phyloP scores from a whole-genome alignment of 2,797 vertebrate genomes.

The Cirrhinus molitorella region DNA sequence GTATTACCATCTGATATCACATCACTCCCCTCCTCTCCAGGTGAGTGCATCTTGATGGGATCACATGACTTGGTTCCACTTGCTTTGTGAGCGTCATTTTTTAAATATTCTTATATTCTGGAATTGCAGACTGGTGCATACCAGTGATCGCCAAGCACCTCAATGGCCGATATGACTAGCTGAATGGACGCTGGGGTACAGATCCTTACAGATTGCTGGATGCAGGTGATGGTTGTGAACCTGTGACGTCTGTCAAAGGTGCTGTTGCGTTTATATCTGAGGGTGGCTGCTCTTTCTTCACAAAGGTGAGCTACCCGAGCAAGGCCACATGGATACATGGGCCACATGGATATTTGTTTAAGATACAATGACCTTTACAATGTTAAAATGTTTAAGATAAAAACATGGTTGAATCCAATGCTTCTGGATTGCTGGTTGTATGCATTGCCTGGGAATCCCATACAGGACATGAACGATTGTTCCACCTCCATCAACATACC shows the following conservation, averaged over 20 bases:
- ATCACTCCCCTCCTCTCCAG: constrained; percentile 75
- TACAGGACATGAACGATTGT: constrained; percentile 84
- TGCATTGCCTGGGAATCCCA: constrained; percentile 68
- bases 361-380: not conserved
- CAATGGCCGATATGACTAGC: constrained; percentile 81
- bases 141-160: constrained; percentile 77
- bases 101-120: not conserved
- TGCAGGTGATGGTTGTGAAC: constrained; percentile 75
- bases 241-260: constrained; percentile 58
- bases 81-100: not conserved
- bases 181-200: constrained; percentile 67
- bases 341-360: not conserved
- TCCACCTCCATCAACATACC: constrained; percentile 68
- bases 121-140: constrained; percentile 72
- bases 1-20: too few relatives aligned
- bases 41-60: constrained; percentile 57
- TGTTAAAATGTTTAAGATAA: constrained; percentile 69
- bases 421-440: constrained; percentile 79
- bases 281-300: constrained; percentile 80
- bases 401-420: constrained; percentile 78
- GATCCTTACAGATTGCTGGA: constrained; percentile 67
- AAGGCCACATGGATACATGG: too few relatives aligned
- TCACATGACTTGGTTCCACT: not conserved
- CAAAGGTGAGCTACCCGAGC: constrained; percentile 72
- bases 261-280: constrained; percentile 82